phyloP scores from a whole-genome alignment of 2,797 vertebrate species.

The Ceryle rudis region DNA sequence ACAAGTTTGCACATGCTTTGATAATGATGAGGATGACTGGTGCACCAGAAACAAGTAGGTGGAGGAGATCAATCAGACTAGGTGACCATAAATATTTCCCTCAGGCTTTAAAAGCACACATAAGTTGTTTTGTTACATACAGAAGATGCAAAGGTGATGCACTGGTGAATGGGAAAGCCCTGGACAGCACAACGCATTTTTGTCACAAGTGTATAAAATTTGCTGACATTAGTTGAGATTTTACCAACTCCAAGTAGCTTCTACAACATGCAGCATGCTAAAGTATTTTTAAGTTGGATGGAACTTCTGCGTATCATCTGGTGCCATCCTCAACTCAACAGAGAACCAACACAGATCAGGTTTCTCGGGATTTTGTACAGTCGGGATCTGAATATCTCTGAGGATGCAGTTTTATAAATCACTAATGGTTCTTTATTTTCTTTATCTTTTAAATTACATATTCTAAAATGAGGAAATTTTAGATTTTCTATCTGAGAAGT shows the following conservation, averaged over 20 bases:
- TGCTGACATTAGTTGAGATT: background rate
- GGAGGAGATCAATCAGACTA: rapidly evolving
- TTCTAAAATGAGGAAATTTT: background rate
- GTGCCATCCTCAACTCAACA: background rate
- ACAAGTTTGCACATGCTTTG: background rate
- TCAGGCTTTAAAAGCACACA: background rate
- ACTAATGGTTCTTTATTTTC: background rate
- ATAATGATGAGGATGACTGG: background rate
- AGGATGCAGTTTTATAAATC: background rate
- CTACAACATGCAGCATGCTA: background rate
- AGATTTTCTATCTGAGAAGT: background rate
- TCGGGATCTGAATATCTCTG: background rate
- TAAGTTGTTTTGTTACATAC: background rate
- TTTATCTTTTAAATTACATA: background rate
- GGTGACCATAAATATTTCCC: background rate
- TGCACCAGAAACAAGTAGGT: background rate
- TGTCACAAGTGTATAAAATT: background rate
- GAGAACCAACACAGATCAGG: background rate
- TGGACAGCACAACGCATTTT: background rate
- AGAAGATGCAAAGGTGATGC: background rate
- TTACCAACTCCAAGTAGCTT: background rate
- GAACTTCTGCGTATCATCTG: background rate
- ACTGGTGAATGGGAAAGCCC: background rate
- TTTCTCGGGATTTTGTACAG: background rate
- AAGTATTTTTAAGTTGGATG: background rate